A percentile compares a stretch with the other conserved stretches of the same genome.
phyloP scores from a whole-genome alignment of 2,797 vertebrate species.

The Argyrosomus regius region DNA sequence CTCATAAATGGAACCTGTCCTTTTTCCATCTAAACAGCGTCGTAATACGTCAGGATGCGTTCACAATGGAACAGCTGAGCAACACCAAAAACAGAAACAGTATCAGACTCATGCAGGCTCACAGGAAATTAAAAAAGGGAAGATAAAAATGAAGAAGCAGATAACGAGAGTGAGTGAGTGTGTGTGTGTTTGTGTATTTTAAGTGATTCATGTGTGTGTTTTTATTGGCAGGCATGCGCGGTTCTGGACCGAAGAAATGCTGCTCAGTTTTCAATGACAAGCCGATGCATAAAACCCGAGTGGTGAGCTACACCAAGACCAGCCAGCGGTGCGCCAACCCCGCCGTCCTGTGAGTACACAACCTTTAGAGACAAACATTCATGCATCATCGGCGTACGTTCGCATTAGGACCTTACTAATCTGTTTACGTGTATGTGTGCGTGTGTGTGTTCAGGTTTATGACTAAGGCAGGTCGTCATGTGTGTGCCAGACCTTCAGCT shows the following conservation, averaged over 20 bases:
- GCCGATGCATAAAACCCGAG: constrained; percentile 14
- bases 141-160: background rate
- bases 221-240: constrained; percentile 55
- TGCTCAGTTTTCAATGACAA: constrained; percentile 68
- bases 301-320: constrained; percentile 71
- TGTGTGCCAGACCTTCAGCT: constrained; percentile 73
- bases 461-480: constrained; percentile 42
- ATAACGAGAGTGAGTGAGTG: background rate
- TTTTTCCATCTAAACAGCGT: background rate
- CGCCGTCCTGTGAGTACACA: constrained; percentile 76
- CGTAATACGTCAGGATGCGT: background rate
- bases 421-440: background rate
- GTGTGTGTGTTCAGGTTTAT: constrained; percentile 68
- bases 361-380: background rate
- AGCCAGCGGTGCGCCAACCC: constrained; percentile 78
- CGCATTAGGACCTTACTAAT: too few relatives aligned
- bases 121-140: constrained; percentile 24
- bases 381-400: too few relatives aligned
- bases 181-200: background rate
- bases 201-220: background rate
- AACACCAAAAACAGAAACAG: background rate
- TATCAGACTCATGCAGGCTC: background rate
- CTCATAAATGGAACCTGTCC: background rate
- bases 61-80: background rate
- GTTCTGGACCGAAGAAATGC: constrained; percentile 71